Evolutionary conservation across 2,888 invertebrate species (phyloP), one percentile per base, ranked within the genome.

Genomic region (Trichogramma dendrolimi): DNA sequence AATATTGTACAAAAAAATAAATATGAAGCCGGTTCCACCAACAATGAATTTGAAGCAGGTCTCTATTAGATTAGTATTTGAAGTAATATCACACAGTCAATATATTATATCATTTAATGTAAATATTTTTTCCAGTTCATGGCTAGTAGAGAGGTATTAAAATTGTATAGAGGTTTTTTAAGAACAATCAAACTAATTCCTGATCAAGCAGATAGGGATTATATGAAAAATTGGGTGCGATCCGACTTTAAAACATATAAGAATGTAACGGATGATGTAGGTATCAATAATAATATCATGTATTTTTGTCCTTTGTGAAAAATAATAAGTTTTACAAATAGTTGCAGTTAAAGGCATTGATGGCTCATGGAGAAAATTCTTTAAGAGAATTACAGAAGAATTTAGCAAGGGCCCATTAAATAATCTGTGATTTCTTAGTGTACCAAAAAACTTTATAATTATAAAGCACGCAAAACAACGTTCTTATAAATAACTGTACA

Each of bases 131-230:
- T 84, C 40, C 78, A 93, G 92, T 93, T 93, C 77, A 84, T 93
- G 77, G 77, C 91, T 42, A 85, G 90, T 8, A 87, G 89, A 80
- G 88, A 92, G 80, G 92, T 92, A 0, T 75, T 92, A 27, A 87
- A 86, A 71, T 78, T 92, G 0, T 93, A 92, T 72, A 82, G 89
- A 67, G 85, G 87, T 66, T 87, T 92, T 64, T 84, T 91, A 69
- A 83, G 87, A 56, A 83, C 88, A 6, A 83, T 90, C 55, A 83
- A 82, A 60, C 80, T 84, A 71, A 85, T 92, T 6, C 85, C 87
- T 1, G 87, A 90, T 74, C 79, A 83, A 68, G 77, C 74, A 1
- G 87, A 88, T 57, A 83, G 84, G 63, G 71, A 79, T 1, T 91
- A 92, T 70, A 78, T 93, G 27, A 84, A 79, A 61, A 82, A 86